These are phyloP conservation scores for Eilema caniola DNA, from an alignment of 2,888 invertebrate genomes.

Conservation along the genomic window DNA sequence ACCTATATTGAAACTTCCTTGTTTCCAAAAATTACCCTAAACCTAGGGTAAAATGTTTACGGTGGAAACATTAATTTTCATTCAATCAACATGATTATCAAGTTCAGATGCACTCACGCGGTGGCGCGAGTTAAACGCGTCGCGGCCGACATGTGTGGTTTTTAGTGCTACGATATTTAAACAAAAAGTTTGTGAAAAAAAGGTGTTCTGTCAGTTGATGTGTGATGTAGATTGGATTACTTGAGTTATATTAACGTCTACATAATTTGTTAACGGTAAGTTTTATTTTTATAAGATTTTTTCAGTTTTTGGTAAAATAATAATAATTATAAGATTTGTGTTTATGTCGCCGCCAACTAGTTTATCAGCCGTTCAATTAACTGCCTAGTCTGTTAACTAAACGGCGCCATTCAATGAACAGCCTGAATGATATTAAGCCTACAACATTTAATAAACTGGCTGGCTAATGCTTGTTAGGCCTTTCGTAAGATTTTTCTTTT, in stretches of 20 bases:
- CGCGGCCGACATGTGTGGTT: neutral
- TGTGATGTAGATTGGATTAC: constrained; percentile 8
- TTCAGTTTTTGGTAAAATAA: neutral
- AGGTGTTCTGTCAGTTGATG: neutral
- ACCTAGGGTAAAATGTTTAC: neutral
- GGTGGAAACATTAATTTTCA: neutral
- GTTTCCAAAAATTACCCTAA: neutral
- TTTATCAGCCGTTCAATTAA: too few species aligned
- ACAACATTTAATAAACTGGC: too few species aligned
- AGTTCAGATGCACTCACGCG: constrained; percentile 3
- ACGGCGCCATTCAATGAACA: too few species aligned
- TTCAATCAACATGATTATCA: neutral
- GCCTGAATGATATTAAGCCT: too few species aligned
- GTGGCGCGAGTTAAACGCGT: neutral
- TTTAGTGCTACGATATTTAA: neutral
- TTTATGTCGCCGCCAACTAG: too few species aligned
- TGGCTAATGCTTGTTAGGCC: too few species aligned
- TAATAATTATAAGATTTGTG: neutral
- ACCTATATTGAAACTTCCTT: neutral
- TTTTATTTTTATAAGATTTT: neutral
- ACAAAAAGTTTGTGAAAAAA: neutral
- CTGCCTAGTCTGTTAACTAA: too few species aligned
- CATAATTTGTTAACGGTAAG: neutral
- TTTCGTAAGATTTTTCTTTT: too few species aligned
- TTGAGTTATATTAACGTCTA: neutral